Percentiles rank a stretch among this genome's conserved stretches.
Evolutionary conservation across 2,797 vertebrate species (phyloP).

Genomic region (Microctenopoma steveboyesi): DNA sequence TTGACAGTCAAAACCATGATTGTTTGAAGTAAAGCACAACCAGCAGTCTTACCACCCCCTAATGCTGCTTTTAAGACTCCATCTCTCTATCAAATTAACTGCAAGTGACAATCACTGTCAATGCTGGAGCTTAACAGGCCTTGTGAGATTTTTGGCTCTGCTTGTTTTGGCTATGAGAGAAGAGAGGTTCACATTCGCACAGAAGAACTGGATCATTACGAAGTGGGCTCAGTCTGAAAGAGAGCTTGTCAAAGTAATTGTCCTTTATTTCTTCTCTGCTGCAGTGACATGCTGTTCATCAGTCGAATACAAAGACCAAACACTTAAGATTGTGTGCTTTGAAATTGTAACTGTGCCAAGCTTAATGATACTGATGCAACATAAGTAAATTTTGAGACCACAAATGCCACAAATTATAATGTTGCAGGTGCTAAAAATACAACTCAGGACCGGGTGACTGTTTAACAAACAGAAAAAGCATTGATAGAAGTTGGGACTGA

Average conservation of each 20-base stretch:
- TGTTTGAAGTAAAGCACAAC: too few species aligned
- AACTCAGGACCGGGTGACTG: slow-evolving; percentile 57
- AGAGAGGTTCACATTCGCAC: slow-evolving; percentile 9
- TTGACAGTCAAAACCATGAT: background rate
- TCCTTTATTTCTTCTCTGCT: slow-evolving; percentile 53
- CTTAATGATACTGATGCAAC: slow-evolving; percentile 15
- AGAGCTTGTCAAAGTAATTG: slow-evolving; percentile 68
- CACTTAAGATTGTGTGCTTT: slow-evolving; percentile 2
- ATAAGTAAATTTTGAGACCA: background rate
- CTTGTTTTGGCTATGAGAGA: slow-evolving; percentile 35
- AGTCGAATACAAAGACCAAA: slow-evolving; percentile 40
- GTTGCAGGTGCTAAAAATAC: slow-evolving; percentile 62
- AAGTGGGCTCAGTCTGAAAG: slow-evolving; percentile 40
- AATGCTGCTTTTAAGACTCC: slow-evolving; percentile 15
- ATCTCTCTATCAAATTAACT: slow-evolving; percentile 60
- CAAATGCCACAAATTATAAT: slow-evolving; percentile 49
- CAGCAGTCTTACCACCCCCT: slow-evolving; percentile 10
- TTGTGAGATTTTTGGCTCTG: slow-evolving; percentile 36
- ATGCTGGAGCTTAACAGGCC: slow-evolving; percentile 44
- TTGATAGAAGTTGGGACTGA: slow-evolving; percentile 65
- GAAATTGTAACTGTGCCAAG: background rate
- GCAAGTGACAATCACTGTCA: slow-evolving; percentile 62
- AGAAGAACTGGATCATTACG: slow-evolving; percentile 50
- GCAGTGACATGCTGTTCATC: slow-evolving; percentile 30
- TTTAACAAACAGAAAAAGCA: slow-evolving; percentile 71